Evolutionary conservation across 2,797 vertebrate genomes (phyloP), one percentile per base, ranked within the genome.

Genomic region (Naso thynnoides): DNA sequence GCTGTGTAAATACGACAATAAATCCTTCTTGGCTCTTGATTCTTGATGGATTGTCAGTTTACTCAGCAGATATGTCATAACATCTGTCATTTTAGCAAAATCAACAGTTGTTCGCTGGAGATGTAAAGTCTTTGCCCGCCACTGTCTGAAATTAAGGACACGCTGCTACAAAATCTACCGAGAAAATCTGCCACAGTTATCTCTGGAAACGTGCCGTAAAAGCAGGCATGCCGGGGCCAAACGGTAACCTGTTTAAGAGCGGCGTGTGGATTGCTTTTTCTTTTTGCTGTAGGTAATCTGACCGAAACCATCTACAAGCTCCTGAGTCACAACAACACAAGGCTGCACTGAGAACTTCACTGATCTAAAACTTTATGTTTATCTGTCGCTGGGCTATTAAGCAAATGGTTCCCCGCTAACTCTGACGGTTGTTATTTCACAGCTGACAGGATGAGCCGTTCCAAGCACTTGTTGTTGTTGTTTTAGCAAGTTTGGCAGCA

Each of bases 341-440:
- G 15, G 9, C 21, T 59, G 23, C 45, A 38, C 26, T 6, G 21
- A 52, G 26, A 52, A 8, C 48, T 59, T 19, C 18, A 36, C 47
- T 23, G 47, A 74, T 54, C 36, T 26, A 29, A 45, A 47, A 56
- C 31, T 27, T 50, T 8, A 39, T 19, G 10, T 27, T 72, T 44
- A 47, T 39, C 39, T 29, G 14, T 38, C 26, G 15, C 39, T 6
- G 26, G 14, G 31, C 38, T 23, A 53, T 55, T 57, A 52, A 53
- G 33, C 26, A 29, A 58, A 69, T 44, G 29, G 66, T 68, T 3
- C 63, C 70, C 61, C 36, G 48, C 48, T 63, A 47, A 33, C 60
- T 69, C 49, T 56, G 62, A 47, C 55, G 47, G 19, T 27, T 49
- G 61, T 10, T 10, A 36, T 74, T 66, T 27, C 38, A 56, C 23